A percentile compares a stretch with the other conserved stretches of the same genome.
Evolutionary conservation across 2,888 invertebrate species (phyloP).

Genomic region (Physocephala rufipes): DNA sequence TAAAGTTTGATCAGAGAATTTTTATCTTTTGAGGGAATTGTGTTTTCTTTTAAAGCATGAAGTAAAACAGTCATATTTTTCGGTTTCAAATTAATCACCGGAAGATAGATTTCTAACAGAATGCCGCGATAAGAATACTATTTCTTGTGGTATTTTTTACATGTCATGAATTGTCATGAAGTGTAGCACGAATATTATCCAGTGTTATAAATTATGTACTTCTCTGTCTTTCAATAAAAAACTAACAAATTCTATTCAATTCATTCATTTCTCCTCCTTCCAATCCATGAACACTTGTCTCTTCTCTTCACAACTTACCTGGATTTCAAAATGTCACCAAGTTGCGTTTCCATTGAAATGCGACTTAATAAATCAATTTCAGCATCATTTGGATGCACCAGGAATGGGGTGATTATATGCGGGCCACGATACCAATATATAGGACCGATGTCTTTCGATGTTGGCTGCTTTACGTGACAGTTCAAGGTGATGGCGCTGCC

Average conservation of each 20-base stretch:
- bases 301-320: constrained; percentile 53
- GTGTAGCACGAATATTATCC: too few species aligned
- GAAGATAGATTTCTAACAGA: too few species aligned
- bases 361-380: constrained; percentile 62
- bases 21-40: too few species aligned
- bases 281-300: neutral
- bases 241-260: neutral
- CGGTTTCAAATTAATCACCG: too few species aligned
- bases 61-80: too few species aligned
- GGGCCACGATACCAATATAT: constrained; percentile 76
- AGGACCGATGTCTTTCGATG: constrained; percentile 74
- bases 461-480: constrained; percentile 76
- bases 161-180: too few species aligned
- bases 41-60: too few species aligned
- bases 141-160: too few species aligned
- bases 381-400: constrained; percentile 62
- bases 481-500: constrained; percentile 78
- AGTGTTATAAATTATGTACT: too few species aligned
- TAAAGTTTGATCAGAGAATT: too few species aligned
- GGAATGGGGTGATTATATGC: constrained; percentile 63
- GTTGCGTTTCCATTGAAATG: constrained; percentile 64
- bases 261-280: too few species aligned
- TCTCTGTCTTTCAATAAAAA: neutral
- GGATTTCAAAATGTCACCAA: constrained; percentile 78
- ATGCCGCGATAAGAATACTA: too few species aligned